phyloP scores from a whole-genome alignment of 2,888 invertebrate species.

The Trissolcus japonicus region DNA sequence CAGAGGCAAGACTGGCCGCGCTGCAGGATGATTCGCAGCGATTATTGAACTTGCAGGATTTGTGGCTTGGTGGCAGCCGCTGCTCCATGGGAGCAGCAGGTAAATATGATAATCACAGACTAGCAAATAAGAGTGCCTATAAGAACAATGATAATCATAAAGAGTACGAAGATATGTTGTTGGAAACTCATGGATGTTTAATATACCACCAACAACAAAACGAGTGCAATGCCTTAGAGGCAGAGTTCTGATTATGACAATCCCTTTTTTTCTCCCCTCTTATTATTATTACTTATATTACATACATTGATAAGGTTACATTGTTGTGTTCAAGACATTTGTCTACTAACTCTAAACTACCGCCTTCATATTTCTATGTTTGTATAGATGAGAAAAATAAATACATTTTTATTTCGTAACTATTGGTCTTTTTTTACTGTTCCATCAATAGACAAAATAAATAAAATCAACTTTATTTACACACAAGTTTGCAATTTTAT shows the following conservation, averaged over 20 bases:
- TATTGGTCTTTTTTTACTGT: not conserved
- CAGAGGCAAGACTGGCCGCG: constrained; percentile 66
- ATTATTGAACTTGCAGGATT: constrained; percentile 60
- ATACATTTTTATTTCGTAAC: constrained; percentile 14
- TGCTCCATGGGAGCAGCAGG: constrained; percentile 62
- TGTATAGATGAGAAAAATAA: constrained; percentile 34
- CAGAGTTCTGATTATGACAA: constrained; percentile 63
- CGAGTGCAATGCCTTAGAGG: constrained; percentile 60
- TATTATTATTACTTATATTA: constrained; percentile 34
- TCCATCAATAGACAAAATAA: too few species aligned
- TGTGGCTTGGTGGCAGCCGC: constrained; percentile 54
- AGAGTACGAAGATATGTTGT: constrained; percentile 79
- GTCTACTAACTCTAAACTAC: constrained; percentile 13
- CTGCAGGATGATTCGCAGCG: constrained; percentile 65
- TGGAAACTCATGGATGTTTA: constrained; percentile 82
- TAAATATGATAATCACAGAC: constrained; percentile 61
- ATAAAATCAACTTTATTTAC: too few species aligned
- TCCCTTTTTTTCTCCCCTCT: constrained; percentile 45
- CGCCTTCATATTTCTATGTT: not conserved
- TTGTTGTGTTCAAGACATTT: constrained; percentile 55
- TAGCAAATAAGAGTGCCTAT: constrained; percentile 58
- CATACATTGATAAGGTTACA: constrained; percentile 30
- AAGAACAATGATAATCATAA: constrained; percentile 41
- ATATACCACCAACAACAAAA: constrained; percentile 77
- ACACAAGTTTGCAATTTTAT: too few species aligned